Evolutionary conservation across 35 echinoderm and acorn worm genomes (phyloP), one percentile per base, ranked within the genome.

Genomic region (Eucidaris tribuloides): DNA sequence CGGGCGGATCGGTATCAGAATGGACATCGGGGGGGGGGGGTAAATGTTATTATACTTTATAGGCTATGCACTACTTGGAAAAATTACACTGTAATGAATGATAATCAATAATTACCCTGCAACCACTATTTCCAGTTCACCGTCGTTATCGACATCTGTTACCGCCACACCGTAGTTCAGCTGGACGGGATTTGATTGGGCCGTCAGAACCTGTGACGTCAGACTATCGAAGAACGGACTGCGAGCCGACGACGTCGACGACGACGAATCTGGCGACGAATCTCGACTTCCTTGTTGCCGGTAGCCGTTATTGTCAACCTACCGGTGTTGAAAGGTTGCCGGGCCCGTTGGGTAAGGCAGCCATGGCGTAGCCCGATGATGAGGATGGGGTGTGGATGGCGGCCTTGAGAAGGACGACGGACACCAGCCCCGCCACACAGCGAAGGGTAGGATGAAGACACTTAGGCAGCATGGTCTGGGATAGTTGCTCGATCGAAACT

Each of bases 71-170:
- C n/a, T n/a, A n/a, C n/a, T n/a, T n/a, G n/a, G n/a, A n/a, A n/a
- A n/a, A n/a, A n/a, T n/a, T n/a, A n/a, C n/a, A n/a, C n/a, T n/a
- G n/a, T n/a, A n/a, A n/a, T n/a, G n/a, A 66, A 14, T 23, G 19
- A 66, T 13, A 29, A 23, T 45, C 7, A 52, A 3, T 72, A 82
- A 54, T 17, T 65, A 82, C 80, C 80, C 80, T 44, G 80, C 80
- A 62, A 82, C 80, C 24, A 82, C 43, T 18, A 59, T 54, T 19
- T 82, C 80, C 33, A 82, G 49, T 55, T 82, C 31, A 24, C 80
- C 80, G 23, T 82, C 80, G 58, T 62, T 46, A 32, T 82, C 80
- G 18, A 82, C 80, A 82, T 82, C 80, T 14, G 80, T 43, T 6
- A 82, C 80, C 11, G 80, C 80, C 9, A 82, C 58, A 44, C 80